A percentile compares a stretch with the other conserved stretches of the same genome.
These are phyloP conservation scores for Ophonus ardosiacus DNA, from an alignment of 2,888 invertebrate genomes.

Conservation along the genomic window DNA sequence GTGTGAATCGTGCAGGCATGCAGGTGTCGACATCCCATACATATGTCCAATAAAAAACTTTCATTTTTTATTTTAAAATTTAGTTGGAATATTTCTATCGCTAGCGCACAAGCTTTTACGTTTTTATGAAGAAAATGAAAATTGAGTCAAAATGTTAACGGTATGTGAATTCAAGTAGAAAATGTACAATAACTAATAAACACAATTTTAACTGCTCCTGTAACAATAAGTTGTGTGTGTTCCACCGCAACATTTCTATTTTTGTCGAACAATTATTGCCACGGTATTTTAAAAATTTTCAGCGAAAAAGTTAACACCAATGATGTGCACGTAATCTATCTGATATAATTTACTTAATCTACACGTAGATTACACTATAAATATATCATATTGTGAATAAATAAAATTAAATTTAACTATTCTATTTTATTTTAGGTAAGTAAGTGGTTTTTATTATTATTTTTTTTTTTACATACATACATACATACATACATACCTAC, in stretches of 20 bases:
- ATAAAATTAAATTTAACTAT: no score
- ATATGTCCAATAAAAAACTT: neutral
- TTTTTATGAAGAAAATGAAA: neutral
- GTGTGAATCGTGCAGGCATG: neutral
- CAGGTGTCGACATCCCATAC: conserved; percentile 10
- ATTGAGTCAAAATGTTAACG: neutral
- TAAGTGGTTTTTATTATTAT: no score
- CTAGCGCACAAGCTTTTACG: neutral
- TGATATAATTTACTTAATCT: no score
- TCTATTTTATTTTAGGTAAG: no score
- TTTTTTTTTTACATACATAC: no score
- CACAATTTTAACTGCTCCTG: neutral
- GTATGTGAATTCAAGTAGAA: neutral
- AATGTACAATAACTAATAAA: neutral
- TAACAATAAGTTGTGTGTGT: neutral
- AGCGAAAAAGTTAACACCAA: neutral
- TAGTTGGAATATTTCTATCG: neutral
- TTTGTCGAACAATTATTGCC: neutral
- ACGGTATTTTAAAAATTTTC: neutral
- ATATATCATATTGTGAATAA: no score
- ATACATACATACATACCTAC: no score
- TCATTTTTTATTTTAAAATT: neutral
- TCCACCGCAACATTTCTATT: neutral
- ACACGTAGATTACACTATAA: no score
- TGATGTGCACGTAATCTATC: no score